Evolutionary conservation across 2,797 vertebrate species (phyloP).

Genomic region (Falco berigora): DNA sequence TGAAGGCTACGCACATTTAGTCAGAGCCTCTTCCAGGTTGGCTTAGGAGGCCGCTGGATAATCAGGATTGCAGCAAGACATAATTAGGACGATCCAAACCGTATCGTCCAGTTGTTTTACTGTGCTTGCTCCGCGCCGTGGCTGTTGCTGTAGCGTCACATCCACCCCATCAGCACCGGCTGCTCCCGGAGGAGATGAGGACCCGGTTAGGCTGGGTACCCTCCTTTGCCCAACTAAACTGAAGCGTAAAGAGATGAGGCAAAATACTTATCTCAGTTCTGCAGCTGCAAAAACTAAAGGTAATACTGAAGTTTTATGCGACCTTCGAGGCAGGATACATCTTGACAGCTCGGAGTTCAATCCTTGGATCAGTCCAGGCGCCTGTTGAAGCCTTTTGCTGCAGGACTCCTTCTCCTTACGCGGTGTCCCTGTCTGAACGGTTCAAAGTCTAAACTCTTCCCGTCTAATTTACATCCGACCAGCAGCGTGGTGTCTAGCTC

Average conservation of each 20-base stretch:
- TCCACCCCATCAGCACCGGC: not conserved
- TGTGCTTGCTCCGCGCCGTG: rapidly evolving
- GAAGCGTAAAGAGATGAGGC: not conserved
- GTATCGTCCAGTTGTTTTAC: rapidly evolving
- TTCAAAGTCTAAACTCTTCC: not conserved
- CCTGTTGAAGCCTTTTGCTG: not conserved
- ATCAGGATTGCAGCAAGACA: not conserved
- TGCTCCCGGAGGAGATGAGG: not conserved
- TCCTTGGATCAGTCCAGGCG: not conserved
- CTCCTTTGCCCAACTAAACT: not conserved
- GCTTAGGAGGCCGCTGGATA: not conserved
- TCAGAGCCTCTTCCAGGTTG: not conserved
- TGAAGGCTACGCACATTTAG: not conserved
- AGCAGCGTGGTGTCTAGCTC: not conserved
- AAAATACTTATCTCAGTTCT: not conserved
- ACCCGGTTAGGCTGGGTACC: not conserved
- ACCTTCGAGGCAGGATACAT: not conserved
- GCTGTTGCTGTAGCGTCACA: not conserved
- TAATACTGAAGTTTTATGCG: not conserved
- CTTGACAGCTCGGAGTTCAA: not conserved
- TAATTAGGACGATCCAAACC: no score
- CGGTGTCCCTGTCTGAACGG: not conserved
- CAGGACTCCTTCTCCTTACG: not conserved
- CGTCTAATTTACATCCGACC: not conserved
- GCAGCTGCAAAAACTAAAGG: not conserved